A percentile compares a stretch with the other conserved stretches of the same genome.
phyloP scores from a whole-genome alignment of 2,797 vertebrate genomes.

The Phoeniculus purpureus region DNA sequence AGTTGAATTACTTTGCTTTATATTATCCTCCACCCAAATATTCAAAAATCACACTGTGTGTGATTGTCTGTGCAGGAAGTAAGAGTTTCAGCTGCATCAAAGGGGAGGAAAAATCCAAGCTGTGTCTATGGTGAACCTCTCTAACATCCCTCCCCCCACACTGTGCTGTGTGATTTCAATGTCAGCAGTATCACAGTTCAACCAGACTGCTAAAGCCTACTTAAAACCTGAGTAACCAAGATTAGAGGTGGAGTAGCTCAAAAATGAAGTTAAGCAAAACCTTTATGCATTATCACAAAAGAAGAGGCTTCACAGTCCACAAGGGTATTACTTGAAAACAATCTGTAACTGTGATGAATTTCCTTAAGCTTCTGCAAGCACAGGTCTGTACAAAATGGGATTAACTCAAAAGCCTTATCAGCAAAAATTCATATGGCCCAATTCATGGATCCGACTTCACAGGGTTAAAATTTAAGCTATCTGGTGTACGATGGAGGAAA shows the following conservation, averaged over 20 bases:
- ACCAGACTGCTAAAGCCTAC: constrained; percentile 41
- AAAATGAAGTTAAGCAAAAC: constrained; percentile 56
- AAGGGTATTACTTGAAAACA: constrained; percentile 58
- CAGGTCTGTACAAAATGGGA: constrained; percentile 59
- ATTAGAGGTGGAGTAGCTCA: constrained; percentile 42
- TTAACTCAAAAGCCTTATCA: constrained; percentile 67
- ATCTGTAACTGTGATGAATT: constrained; percentile 54
- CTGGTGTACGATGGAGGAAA: not conserved
- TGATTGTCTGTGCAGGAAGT: constrained; percentile 41
- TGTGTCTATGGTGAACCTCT: not conserved
- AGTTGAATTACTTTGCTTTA: constrained; percentile 14
- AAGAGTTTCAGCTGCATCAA: constrained; percentile 14
- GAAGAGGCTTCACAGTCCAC: constrained; percentile 21
- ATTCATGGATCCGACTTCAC: constrained; percentile 16
- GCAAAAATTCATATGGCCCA: constrained; percentile 48
- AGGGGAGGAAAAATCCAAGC: constrained; percentile 3
- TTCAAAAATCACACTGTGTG: constrained; percentile 6
- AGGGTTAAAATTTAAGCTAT: constrained; percentile 63
- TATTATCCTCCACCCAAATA: constrained; percentile 48
- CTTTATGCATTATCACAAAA: constrained; percentile 31
- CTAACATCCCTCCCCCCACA: not conserved
- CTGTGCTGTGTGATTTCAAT: not conserved
- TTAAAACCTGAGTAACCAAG: not conserved
- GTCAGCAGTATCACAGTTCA: constrained; percentile 36
- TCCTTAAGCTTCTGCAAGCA: constrained; percentile 50